Evolutionary conservation across 1,140 invertebrate genomes (phyloP).

Genomic region (Lepidurus couesii): DNA sequence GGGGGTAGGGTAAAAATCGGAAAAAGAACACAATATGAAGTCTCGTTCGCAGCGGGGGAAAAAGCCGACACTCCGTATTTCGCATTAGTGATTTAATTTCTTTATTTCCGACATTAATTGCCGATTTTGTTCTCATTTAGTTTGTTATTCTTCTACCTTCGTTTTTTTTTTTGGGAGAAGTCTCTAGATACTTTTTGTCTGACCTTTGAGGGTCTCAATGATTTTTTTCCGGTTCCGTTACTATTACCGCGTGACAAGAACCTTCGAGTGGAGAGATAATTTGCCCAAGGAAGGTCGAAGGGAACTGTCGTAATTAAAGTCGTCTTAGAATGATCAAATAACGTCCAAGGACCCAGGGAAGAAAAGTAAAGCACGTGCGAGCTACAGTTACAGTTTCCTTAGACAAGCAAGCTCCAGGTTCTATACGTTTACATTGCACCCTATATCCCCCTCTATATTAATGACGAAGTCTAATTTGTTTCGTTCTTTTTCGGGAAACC

Average conservation of each 20-base stretch:
- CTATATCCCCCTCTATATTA: background rate
- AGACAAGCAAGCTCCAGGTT: background rate
- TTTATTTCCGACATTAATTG: too few relatives aligned
- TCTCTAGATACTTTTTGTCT: too few relatives aligned
- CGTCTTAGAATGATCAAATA: background rate
- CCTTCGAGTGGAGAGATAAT: background rate
- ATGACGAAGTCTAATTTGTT: background rate
- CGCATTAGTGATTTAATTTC: too few relatives aligned
- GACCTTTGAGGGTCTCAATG: too few relatives aligned
- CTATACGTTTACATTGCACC: background rate
- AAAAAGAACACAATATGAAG: background rate
- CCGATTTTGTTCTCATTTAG: too few relatives aligned
- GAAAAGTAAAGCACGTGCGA: slow-evolving; percentile 7
- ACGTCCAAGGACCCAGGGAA: background rate
- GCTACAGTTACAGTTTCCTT: background rate
- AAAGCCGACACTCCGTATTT: too few relatives aligned
- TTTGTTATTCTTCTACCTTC: too few relatives aligned
- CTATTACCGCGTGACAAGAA: background rate
- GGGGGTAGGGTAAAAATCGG: background rate
- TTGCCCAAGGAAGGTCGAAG: background rate
- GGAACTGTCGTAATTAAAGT: background rate
- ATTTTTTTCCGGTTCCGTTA: background rate
- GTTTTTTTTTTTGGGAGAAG: too few relatives aligned
- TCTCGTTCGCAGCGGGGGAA: too few relatives aligned
- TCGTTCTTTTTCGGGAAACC: background rate